Base-by-base conservation (phyloP, 2,888 invertebrate species). In the Agriopis leucophaearia region DNA sequence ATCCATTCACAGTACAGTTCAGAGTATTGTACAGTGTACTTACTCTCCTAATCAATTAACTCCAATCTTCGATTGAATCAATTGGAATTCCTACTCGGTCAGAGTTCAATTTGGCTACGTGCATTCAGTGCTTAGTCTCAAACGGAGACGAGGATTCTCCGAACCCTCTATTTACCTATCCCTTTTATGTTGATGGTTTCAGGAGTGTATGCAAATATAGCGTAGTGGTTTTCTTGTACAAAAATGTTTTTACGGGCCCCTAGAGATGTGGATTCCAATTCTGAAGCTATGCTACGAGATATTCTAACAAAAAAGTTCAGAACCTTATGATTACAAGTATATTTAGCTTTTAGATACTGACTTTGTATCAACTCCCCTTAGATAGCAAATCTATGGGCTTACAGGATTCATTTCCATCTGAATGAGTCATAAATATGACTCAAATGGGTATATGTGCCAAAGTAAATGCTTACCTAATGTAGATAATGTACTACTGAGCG, bases 61-160 rank as follows among this genome's bases (percentile, higher is more conserved):
- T 59, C 38, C 58, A 40, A 59, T 63, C 52, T 27, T 40, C 45
- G 35, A 54, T 65, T 51, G 35, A 48, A n/a, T 58, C 58, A 67
- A 62, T 66, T 48, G 66, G 47, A 54, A 58, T 64, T 56, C 38
- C 45, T 54, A 44, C 13, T 50, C 40, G 60, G 58, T 61, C 61
- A 47, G 36, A 66, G 61, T 61, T 62, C 62, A 62, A 66, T 58
- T 55, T 51, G 61, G 9, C 52, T 55, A 55, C 42, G 27, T 55
- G 55, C 42, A 42, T 55, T 42, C 55, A 55, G n/a, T 36, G 36
- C 8, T 52, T 36, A 52, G 40, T 18, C 16, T 54, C 40, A 18
- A 36, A 52, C 18, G 10, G 40, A 40, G 40, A 12, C 13, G 42
- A 27, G 13, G 42, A 18, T 27, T 63, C 56, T 50, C 16, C 44